Evolutionary conservation across 2,888 invertebrate species (phyloP).

Genomic region (Troilus luridus): DNA sequence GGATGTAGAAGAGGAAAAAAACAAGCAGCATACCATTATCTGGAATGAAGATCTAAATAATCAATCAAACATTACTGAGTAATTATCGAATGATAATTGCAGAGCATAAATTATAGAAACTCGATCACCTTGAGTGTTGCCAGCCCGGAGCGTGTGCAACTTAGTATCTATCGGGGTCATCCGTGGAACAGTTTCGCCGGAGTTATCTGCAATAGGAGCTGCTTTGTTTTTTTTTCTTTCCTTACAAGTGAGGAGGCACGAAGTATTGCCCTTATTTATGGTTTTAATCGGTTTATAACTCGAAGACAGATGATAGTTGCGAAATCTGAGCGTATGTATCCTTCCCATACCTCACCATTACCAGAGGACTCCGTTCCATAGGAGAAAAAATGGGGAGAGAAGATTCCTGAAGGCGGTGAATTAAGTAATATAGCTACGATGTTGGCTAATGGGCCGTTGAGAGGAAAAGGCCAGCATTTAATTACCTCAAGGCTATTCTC

Average conservation of each 20-base stretch:
- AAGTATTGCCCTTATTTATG: background rate
- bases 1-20: background rate
- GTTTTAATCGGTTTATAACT: no score
- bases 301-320: background rate
- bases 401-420: slow-evolving; percentile 39
- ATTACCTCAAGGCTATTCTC: background rate
- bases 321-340: background rate
- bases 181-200: background rate
- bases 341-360: background rate
- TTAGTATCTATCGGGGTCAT: slow-evolving; percentile 24
- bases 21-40: background rate
- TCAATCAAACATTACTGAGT: slow-evolving; percentile 30
- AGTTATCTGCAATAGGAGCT: background rate
- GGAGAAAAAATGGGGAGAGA: background rate
- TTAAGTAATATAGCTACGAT: slow-evolving; percentile 21
- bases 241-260: background rate
- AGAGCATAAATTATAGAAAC: slow-evolving; percentile 4
- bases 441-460: slow-evolving; percentile 19
- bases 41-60: background rate
- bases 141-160: background rate
- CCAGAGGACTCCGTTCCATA: background rate
- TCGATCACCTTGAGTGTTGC: background rate
- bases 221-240: background rate
- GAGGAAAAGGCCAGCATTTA: slow-evolving; percentile 17
- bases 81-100: slow-evolving; percentile 15